These are phyloP conservation scores for Myripristis murdjan DNA, from an alignment of 2,797 vertebrate genomes.

Conservation along the genomic window DNA sequence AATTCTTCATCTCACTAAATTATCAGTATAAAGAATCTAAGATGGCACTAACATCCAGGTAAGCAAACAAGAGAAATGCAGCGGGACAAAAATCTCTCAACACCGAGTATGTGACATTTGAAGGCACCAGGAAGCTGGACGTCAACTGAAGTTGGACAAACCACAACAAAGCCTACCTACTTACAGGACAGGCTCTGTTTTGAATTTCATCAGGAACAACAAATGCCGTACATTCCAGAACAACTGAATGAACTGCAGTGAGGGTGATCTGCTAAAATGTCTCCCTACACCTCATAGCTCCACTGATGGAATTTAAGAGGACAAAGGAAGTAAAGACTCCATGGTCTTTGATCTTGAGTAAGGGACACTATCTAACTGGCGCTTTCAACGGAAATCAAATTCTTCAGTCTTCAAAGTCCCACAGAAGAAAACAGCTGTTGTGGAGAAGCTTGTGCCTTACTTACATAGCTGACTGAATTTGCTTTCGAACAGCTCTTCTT, in stretches of 20 bases:
- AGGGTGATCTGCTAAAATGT: neutral
- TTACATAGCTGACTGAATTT: slow-evolving; percentile 4
- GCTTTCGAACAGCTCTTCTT: neutral
- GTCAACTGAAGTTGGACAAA: slow-evolving; percentile 8
- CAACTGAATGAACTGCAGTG: neutral
- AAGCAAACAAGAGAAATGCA: slow-evolving; percentile 12
- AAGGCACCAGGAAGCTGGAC: slow-evolving; percentile 40
- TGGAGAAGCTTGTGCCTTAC: slow-evolving; percentile 14
- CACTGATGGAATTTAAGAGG: neutral
- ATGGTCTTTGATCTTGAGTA: slow-evolving; percentile 7
- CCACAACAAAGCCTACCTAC: neutral
- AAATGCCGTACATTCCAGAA: slow-evolving; percentile 28
- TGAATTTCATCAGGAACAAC: slow-evolving; percentile 8
- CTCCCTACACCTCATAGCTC: neutral
- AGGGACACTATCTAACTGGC: slow-evolving; percentile 27
- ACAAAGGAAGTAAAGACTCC: neutral
- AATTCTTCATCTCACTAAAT: neutral
- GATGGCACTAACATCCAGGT: slow-evolving; percentile 13
- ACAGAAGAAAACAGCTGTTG: slow-evolving; percentile 16
- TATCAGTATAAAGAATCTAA: neutral
- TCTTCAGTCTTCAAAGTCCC: neutral
- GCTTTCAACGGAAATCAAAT: slow-evolving; percentile 20
- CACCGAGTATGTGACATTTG: slow-evolving; percentile 1
- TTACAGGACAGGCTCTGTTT: slow-evolving; percentile 3
- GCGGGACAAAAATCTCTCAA: neutral